A percentile compares a stretch with the other conserved stretches of the same genome.
Conservation (phyloP, 2,797 vertebrate genomes). For the Peromyscus aztecus region DNA sequence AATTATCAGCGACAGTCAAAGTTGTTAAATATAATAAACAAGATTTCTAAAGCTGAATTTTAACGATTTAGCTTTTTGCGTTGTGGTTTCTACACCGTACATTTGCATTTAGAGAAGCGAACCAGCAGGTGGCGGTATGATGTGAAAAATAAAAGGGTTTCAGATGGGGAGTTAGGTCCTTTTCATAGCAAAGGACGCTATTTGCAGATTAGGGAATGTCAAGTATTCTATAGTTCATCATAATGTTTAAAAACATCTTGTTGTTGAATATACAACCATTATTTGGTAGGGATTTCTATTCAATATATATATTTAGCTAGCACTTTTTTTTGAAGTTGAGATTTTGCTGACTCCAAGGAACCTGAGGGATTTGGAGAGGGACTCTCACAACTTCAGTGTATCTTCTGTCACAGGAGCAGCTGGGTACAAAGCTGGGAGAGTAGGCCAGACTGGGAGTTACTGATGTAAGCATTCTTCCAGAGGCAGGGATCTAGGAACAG, state of each 20-base stretch:
- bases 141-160: slow-evolving; percentile 50
- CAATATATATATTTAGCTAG: slow-evolving; percentile 35
- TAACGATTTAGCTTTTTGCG: background rate
- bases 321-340: slow-evolving; percentile 30
- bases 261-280: slow-evolving; percentile 18
- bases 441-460: background rate
- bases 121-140: slow-evolving; percentile 80
- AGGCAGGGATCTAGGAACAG: background rate
- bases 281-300: slow-evolving; percentile 19
- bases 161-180: background rate
- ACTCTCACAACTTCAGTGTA: background rate
- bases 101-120: slow-evolving; percentile 45
- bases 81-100: background rate
- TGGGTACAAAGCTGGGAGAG: background rate
- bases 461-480: background rate
- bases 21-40: background rate
- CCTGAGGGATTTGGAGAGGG: background rate
- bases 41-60: slow-evolving; percentile 48
- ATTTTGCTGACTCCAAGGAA: slow-evolving; percentile 49
- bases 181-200: slow-evolving; percentile 42
- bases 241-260: background rate
- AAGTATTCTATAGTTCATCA: background rate
- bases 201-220: slow-evolving; percentile 31
- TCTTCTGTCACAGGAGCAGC: background rate
- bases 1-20: background rate